A percentile compares a stretch with the other conserved stretches of the same genome.
Evolutionary conservation across 2,797 vertebrate genomes (phyloP).

Genomic region (Urosaurus nigricauda): DNA sequence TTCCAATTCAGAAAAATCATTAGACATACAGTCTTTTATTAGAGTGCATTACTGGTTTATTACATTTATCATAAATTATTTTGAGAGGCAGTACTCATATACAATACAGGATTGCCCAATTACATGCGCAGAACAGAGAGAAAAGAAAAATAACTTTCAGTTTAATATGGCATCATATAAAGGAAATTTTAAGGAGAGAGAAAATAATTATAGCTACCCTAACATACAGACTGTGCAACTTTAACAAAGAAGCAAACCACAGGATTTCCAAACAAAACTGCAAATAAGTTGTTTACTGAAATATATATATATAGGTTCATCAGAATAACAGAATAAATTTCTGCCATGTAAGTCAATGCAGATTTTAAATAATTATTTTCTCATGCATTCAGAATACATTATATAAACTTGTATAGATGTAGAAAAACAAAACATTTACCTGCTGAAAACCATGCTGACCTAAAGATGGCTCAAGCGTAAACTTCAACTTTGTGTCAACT

Average conservation of each 20-base stretch:
- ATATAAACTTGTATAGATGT: constrained; percentile 37
- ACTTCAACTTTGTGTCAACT: constrained; percentile 96
- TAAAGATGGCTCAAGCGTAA: constrained; percentile 95
- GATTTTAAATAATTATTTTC: neutral
- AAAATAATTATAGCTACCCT: neutral
- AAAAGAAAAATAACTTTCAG: neutral
- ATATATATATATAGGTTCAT: constrained; percentile 24
- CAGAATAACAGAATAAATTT: constrained; percentile 27
- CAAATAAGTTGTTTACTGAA: constrained; percentile 46
- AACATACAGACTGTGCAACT: neutral
- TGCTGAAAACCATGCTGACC: constrained; percentile 98
- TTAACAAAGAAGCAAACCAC: constrained; percentile 29
- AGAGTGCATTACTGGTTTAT: neutral
- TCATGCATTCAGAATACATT: neutral
- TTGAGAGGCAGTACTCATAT: constrained; percentile 39
- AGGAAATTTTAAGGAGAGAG: neutral
- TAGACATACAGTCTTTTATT: constrained; percentile 11
- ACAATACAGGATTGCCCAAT: neutral
- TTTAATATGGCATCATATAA: constrained; percentile 21
- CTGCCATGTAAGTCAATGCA: constrained; percentile 26
- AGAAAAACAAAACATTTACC: constrained; percentile 81
- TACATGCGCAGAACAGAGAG: neutral
- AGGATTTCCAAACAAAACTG: neutral
- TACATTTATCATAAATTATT: neutral
- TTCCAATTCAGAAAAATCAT: constrained; percentile 25